A percentile compares a stretch with the other conserved stretches of the same genome.
phyloP scores from a whole-genome alignment of 2,888 invertebrate genomes.

The Phortica magna region DNA sequence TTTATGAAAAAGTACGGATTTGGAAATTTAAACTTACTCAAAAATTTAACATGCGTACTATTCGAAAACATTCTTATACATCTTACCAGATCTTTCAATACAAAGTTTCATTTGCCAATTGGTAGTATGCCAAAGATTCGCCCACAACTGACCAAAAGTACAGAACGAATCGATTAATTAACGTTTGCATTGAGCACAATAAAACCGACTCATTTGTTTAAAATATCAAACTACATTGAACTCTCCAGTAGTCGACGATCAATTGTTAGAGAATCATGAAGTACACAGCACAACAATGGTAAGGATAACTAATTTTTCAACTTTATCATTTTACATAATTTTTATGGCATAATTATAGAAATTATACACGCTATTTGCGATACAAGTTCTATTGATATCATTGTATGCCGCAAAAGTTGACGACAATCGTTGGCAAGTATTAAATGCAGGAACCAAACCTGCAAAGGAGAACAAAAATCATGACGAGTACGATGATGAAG shows the following conservation, averaged over 20 bases:
- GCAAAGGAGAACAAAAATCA: not conserved
- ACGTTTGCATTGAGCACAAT: not conserved
- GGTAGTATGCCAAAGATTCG: not conserved
- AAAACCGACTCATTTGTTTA: not conserved
- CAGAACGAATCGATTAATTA: slow-evolving; percentile 17
- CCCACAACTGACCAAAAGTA: not conserved
- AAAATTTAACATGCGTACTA: no score
- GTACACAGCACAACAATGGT: not conserved
- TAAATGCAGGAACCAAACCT: not conserved
- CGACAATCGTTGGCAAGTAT: not conserved
- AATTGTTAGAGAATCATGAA: not conserved
- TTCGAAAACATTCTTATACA: no score
- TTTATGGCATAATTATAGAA: not conserved
- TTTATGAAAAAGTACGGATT: no score
- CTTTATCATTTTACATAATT: not conserved
- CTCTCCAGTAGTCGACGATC: not conserved
- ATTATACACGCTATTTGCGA: not conserved
- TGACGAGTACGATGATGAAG: not conserved
- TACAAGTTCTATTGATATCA: not conserved
- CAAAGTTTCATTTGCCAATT: no score
- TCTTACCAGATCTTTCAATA: no score
- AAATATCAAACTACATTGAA: not conserved
- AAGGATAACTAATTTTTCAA: not conserved
- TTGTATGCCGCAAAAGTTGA: slow-evolving; percentile 3
- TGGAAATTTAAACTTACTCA: no score